Base-by-base conservation (phyloP, 1,140 invertebrate species). In the Delia radicum region DNA sequence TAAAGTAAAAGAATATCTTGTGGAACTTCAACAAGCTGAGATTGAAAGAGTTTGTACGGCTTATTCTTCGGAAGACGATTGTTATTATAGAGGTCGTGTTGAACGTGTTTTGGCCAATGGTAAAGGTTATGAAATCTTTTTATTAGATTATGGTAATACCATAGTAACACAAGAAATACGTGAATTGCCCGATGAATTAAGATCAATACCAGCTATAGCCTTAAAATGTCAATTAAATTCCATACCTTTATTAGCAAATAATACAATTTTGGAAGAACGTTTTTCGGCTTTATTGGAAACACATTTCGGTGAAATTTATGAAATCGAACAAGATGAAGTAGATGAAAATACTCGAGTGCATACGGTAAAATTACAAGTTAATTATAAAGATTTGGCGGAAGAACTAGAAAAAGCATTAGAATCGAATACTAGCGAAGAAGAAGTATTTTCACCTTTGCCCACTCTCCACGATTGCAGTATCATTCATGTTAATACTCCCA, bases 81-180 rank as follows among this genome's bases (percentile, higher is more conserved):
- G 86, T 13, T 93, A 91, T 89, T 93, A 93, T 81, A 87, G 93
- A 74, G 92, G 90, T 0, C 87, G 89, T 78, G 88, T 93, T 21
- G 85, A 91, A 33, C 87, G 89, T 1, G 87, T 90, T 42, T 87
- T 88, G 8, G 89, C 89, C 3, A 88, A 88, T 27, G 33, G 73
- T 15, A 77, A 78, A 26, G 90, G 88, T 21, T 77, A 61, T 13
- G 90, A 92, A 86, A 90, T 93, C 1, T 82, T 91, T 8, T 92
- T 92, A 79, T 89, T 93, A 81, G 93, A 94, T 86, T 93, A 93
- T 80, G 93, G 92, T 24, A 93, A 92, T 82, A 90, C 89, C 0
- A 89, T 91, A 13, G 85, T 88, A 3, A 87, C 88, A 0, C 88
- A 86, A 15, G 87, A 90, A 79, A 79, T 93, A 29, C 86, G 89